Conservation (phyloP, 2,113 vertebrate species). For the Oreochromis niloticus region DNA sequence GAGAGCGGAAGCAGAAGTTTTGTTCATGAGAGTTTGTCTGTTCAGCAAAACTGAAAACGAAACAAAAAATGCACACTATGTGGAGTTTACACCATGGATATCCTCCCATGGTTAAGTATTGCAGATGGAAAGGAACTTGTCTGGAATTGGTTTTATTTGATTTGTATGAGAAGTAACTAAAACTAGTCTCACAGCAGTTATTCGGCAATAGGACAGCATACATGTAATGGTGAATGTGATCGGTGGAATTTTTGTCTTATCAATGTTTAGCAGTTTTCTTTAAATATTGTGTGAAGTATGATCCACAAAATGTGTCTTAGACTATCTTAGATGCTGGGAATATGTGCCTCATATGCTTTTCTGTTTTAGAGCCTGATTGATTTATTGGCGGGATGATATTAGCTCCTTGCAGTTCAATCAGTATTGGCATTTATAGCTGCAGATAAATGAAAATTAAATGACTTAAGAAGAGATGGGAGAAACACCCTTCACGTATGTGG, state of each 20-base stretch:
- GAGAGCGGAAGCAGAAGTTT: background rate
- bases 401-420: background rate
- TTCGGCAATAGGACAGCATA: rapidly evolving
- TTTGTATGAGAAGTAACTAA: background rate
- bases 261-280: background rate
- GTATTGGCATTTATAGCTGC: background rate
- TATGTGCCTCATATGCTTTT: background rate
- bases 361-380: background rate
- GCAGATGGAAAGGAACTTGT: background rate
- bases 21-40: background rate
- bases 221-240: background rate
- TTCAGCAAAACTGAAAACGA: background rate
- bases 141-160: background rate
- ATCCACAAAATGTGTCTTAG: background rate
- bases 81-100: background rate
- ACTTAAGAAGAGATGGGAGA: background rate
- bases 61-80: background rate
- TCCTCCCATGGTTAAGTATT: background rate
- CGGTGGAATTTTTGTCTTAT: background rate
- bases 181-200: background rate
- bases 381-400: background rate
- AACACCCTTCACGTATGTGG: background rate
- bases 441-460: background rate
- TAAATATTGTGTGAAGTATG: background rate
- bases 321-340: background rate